A percentile compares a stretch with the other conserved stretches of the same genome.
These are phyloP conservation scores for Dicranocentrus wangi DNA, from an alignment of 2,888 invertebrate genomes.

Conservation along the genomic window DNA sequence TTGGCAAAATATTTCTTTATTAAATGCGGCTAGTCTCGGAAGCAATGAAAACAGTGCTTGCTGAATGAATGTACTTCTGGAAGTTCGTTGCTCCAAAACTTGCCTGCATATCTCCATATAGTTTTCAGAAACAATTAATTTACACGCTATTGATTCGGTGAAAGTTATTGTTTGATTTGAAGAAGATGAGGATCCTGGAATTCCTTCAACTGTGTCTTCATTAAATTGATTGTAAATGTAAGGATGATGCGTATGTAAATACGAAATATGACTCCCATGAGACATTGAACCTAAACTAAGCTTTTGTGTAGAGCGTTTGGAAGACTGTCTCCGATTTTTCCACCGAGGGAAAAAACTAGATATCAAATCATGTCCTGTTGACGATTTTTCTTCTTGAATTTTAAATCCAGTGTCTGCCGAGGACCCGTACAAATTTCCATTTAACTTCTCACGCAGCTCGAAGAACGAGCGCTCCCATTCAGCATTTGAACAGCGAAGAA, in stretches of 20 bases:
- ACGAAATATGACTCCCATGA: slow-evolving; percentile 56
- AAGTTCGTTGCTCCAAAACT: slow-evolving; percentile 84
- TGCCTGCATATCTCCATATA: slow-evolving; percentile 86
- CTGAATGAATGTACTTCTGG: slow-evolving; percentile 87
- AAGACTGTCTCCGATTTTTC: slow-evolving; percentile 64
- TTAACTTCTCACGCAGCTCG: slow-evolving; percentile 79
- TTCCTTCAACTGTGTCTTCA: slow-evolving; percentile 51
- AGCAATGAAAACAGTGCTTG: slow-evolving; percentile 89
- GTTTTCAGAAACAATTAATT: slow-evolving; percentile 86
- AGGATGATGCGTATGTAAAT: slow-evolving; percentile 60
- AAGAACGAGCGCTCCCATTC: slow-evolving; percentile 89
- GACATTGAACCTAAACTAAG: slow-evolving; percentile 48
- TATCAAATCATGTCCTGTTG: slow-evolving; percentile 63
- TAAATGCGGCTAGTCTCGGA: slow-evolving; percentile 95
- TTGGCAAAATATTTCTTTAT: slow-evolving; percentile 78
- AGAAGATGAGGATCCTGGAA: slow-evolving; percentile 33
- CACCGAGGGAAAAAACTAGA: slow-evolving; percentile 67
- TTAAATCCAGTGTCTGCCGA: slow-evolving; percentile 55
- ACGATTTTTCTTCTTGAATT: slow-evolving; percentile 54
- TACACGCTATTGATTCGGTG: slow-evolving; percentile 84
- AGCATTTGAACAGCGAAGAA: slow-evolving; percentile 91
- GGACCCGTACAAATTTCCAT: slow-evolving; percentile 61
- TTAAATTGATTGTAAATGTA: slow-evolving; percentile 58
- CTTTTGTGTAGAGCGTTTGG: slow-evolving; percentile 61
- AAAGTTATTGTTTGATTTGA: slow-evolving; percentile 66